These are phyloP conservation scores for Ceyx erithaca DNA, from an alignment of 2,797 vertebrate genomes.

Conservation along the genomic window DNA sequence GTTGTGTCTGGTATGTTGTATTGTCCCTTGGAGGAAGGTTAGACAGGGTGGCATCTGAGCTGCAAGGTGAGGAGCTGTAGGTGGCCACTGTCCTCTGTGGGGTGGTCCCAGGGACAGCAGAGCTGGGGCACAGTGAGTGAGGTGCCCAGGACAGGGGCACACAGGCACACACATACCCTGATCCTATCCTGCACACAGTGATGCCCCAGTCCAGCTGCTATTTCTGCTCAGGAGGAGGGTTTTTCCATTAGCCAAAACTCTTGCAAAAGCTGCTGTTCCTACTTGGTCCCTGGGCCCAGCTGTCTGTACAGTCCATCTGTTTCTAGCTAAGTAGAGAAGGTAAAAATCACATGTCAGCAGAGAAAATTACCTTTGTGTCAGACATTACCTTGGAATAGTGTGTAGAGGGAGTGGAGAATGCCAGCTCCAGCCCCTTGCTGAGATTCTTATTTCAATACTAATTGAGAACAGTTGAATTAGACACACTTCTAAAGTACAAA, in stretches of 20 bases:
- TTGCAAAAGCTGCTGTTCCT: background rate
- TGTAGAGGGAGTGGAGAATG: background rate
- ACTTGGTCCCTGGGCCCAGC: background rate
- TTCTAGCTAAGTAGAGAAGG: background rate
- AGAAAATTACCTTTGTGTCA: background rate
- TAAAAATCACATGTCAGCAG: background rate
- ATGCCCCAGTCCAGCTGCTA: background rate
- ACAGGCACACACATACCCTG: background rate
- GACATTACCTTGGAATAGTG: background rate
- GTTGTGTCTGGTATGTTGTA: too few relatives aligned
- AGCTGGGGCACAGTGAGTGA: background rate
- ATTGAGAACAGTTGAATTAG: background rate
- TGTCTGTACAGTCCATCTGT: background rate
- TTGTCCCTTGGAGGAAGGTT: background rate
- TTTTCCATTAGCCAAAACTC: background rate
- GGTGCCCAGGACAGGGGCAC: background rate
- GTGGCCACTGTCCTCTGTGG: background rate
- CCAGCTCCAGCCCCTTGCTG: background rate
- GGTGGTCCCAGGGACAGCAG: background rate
- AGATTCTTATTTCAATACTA: background rate
- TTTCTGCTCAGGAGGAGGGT: background rate
- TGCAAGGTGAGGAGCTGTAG: background rate
- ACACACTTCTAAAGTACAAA: background rate
- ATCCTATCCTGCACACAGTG: accelerated
- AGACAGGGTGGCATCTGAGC: background rate